Evolutionary conservation across 2,888 invertebrate species (phyloP), one percentile per base, ranked within the genome.

Genomic region (Alsophila aescularia): DNA sequence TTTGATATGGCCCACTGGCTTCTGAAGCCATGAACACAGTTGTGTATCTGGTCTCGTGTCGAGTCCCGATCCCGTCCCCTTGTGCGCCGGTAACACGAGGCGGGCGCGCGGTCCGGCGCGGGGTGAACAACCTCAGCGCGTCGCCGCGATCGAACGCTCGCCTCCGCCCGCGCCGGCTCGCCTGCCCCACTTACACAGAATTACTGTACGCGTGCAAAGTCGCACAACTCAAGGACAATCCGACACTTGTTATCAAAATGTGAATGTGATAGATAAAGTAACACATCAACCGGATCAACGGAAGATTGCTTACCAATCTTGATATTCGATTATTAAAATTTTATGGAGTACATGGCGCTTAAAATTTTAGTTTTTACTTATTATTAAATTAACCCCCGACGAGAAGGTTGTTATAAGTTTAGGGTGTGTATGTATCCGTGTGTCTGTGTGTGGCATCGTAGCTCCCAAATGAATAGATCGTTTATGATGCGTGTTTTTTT

Each of bases 51-150:
- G 24, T 35, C 2, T 32, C 21, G 31, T 18, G n/a, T 32, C 15
- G 21, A 32, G 36, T 54, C 48, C 48, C 24, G 42, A 48, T 52
- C 24, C 14, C 13, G 10, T 14, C 12, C 31, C 32, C 36, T 4
- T 6, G 6, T 36, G 41, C 31, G 45, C 8, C 50, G 44, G 55
- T 50, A 44, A 51, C 50, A 15, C 50, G 50, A 55, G 34, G 21
- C 9, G 13, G 47, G 45, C 16, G 42, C 3, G 67, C 71, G 72
- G 74, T 63, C 69, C 70, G 70, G 72, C 69, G 73, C 79, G 80
- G 81, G 87, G 87, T 88, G 79, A 86, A 87, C 80, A 83, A 83
- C 87, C 88, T 73, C 64, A 78, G 84, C 86, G 87, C 88, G 87
- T 87, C 87, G 82, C 82, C 79, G 76, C 81, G 79, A 77, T 84